These are phyloP conservation scores for Chrysomela aeneicollis DNA, from an alignment of 2,888 invertebrate species.

Conservation along the genomic window DNA sequence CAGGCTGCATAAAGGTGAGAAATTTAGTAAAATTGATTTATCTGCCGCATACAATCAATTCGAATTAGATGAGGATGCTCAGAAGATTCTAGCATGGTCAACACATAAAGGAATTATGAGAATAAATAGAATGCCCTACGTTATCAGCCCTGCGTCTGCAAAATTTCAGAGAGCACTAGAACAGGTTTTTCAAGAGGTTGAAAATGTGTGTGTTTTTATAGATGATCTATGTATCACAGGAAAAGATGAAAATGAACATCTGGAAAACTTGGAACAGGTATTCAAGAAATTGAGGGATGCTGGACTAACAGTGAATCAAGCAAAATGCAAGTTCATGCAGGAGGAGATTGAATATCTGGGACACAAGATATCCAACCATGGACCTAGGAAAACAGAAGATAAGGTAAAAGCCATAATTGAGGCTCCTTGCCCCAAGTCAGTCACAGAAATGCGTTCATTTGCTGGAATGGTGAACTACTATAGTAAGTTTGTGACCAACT, in stretches of 20 bases:
- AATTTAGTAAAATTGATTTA: background rate
- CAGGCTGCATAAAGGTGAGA: background rate
- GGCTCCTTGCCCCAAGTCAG: slow-evolving; percentile 23
- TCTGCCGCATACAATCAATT: slow-evolving; percentile 8
- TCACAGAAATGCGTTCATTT: slow-evolving; percentile 25
- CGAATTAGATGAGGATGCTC: background rate
- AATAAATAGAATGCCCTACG: no score
- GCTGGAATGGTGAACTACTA: slow-evolving; percentile 33
- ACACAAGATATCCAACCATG: slow-evolving; percentile 35
- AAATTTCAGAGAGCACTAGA: no score
- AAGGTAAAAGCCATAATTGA: slow-evolving; percentile 13
- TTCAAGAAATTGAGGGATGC: no score
- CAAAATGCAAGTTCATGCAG: no score
- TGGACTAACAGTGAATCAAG: no score
- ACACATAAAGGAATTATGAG: slow-evolving; percentile 5
- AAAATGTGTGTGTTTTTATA: no score
- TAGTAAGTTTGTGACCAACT: slow-evolving; percentile 28
- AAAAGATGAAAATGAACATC: no score
- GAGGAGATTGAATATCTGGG: slow-evolving; percentile 51
- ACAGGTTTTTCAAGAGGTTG: no score
- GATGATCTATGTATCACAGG: no score
- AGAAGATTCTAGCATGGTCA: background rate
- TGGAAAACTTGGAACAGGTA: no score
- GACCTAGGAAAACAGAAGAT: slow-evolving; percentile 32
- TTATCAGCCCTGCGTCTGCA: no score